Conservation (phyloP, 92 coral and sea anemone species). For the Montipora capitata region DNA sequence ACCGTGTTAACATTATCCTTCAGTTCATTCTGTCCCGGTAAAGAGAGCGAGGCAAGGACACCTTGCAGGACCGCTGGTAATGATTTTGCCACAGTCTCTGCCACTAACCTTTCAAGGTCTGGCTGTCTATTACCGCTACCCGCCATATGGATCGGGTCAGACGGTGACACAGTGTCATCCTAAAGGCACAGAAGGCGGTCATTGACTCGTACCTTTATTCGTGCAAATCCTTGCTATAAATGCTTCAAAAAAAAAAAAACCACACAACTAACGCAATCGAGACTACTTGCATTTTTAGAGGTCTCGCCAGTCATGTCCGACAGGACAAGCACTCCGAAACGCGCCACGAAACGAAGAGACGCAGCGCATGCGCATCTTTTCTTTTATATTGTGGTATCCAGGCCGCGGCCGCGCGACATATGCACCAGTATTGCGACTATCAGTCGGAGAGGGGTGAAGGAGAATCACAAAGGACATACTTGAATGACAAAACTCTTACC, state of each 20-base stretch:
- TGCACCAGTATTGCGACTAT: no score
- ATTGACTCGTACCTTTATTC: slow-evolving; percentile 65
- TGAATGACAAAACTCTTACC: slow-evolving; percentile 20
- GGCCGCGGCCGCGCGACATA: no score
- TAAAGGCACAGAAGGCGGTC: slow-evolving; percentile 60
- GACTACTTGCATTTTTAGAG: no score
- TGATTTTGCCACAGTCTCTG: slow-evolving; percentile 15
- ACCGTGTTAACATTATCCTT: neutral
- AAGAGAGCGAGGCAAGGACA: neutral
- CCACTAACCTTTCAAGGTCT: slow-evolving; percentile 32
- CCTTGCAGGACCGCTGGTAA: slow-evolving; percentile 4
- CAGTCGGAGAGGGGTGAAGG: no score
- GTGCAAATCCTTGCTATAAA: neutral
- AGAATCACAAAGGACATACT: no score
- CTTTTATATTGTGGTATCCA: no score
- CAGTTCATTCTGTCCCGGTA: neutral
- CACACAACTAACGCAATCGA: no score
- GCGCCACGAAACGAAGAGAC: no score
- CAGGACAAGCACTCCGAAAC: no score
- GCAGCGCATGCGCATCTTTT: no score
- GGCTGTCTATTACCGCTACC: slow-evolving; percentile 24
- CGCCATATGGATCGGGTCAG: slow-evolving; percentile 62
- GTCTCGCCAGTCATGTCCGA: no score
- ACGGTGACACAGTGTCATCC: slow-evolving; percentile 13
- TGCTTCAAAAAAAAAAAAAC: no score